These are phyloP conservation scores for Morone saxatilis DNA, from an alignment of 2,113 vertebrate genomes.

Conservation along the genomic window DNA sequence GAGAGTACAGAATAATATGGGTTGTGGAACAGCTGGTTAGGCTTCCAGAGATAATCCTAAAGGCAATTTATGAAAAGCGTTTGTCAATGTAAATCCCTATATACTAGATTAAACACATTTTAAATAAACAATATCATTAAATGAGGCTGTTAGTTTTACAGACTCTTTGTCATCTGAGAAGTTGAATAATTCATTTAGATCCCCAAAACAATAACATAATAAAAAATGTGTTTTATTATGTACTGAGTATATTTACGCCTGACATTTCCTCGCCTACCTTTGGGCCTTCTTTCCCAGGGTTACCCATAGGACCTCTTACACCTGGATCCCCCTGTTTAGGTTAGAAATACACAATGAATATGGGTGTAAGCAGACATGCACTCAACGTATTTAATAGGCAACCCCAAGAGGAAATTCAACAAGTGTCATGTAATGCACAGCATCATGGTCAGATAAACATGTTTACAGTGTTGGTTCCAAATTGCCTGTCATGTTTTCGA, in stretches of 20 bases:
- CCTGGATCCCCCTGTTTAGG: constrained; percentile 89
- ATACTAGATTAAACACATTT: constrained; percentile 38
- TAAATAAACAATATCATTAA: constrained; percentile 31
- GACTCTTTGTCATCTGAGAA: not conserved
- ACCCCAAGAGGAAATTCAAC: not conserved
- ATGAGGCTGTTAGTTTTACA: constrained; percentile 2
- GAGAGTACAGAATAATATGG: constrained; percentile 46
- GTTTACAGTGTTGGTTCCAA: constrained; percentile 29
- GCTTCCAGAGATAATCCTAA: constrained; percentile 48
- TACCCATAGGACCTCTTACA: constrained; percentile 90
- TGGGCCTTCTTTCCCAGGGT: constrained; percentile 95
- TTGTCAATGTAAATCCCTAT: constrained; percentile 38
- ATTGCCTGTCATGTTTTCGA: constrained; percentile 18
- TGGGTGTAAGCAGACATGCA: not conserved
- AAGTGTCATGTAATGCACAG: constrained; percentile 19
- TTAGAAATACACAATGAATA: constrained; percentile 19
- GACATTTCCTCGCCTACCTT: constrained; percentile 85
- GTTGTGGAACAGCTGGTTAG: constrained; percentile 56
- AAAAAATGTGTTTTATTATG: not conserved
- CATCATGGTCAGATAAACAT: constrained; percentile 12
- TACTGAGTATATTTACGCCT: not conserved
- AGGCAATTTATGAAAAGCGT: constrained; percentile 39
- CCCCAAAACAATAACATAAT: not conserved
- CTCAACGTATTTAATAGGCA: constrained; percentile 5
- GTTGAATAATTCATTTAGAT: constrained; percentile 13